These are phyloP conservation scores for Onchidella celtica DNA, from an alignment of 2,888 invertebrate genomes.

Conservation along the genomic window DNA sequence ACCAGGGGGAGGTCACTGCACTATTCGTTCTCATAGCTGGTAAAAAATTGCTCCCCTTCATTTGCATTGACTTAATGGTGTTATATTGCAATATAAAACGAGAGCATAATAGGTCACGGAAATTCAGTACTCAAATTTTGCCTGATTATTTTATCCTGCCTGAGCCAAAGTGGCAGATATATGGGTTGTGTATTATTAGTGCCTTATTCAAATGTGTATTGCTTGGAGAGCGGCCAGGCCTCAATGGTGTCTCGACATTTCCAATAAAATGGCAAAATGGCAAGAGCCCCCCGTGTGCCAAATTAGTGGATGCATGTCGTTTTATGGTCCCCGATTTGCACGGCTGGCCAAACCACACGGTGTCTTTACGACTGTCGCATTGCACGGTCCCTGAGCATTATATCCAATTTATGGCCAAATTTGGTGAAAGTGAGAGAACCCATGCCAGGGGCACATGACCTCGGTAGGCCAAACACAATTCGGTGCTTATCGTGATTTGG, in stretches of 20 bases:
- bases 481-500: neutral
- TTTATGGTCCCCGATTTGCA: neutral
- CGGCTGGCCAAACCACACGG: neutral
- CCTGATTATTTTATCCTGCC: neutral
- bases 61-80: too few relatives aligned
- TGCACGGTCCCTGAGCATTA: neutral
- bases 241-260: neutral
- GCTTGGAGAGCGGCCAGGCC: neutral
- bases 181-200: neutral
- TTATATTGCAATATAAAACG: too few relatives aligned
- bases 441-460: neutral
- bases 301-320: neutral
- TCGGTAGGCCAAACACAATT: neutral
- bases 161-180: neutral
- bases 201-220: neutral
- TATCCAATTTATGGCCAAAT: neutral
- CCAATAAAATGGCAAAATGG: neutral
- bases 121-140: too few relatives aligned
- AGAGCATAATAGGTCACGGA: too few relatives aligned
- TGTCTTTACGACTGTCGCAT: neutral
- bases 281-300: neutral
- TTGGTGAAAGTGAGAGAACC: neutral
- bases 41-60: too few relatives aligned
- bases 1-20: too few relatives aligned
- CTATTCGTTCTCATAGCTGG: too few relatives aligned